Conservation (phyloP, 2,113 vertebrate species). For the Oreochromis spilurus region DNA sequence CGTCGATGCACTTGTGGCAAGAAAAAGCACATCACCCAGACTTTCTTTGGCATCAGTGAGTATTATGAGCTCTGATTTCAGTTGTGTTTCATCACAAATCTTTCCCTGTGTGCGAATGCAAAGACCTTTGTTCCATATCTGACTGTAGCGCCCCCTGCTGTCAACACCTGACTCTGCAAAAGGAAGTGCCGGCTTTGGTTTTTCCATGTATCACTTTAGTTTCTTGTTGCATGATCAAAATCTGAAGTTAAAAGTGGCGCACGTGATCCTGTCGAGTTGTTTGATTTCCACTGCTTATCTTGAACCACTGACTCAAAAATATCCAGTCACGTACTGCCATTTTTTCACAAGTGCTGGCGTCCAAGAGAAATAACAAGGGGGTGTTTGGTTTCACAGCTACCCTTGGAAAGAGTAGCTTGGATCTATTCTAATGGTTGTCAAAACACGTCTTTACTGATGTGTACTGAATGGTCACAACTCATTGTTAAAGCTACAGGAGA, state of each 20-base stretch:
- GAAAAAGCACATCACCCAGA: conserved; percentile 93
- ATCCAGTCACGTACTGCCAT: fast-evolving
- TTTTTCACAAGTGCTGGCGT: neutral
- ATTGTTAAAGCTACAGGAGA: neutral
- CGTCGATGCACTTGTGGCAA: conserved; percentile 94
- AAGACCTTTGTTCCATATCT: conserved; percentile 38
- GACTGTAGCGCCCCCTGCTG: neutral
- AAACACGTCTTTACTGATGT: neutral
- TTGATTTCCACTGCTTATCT: neutral
- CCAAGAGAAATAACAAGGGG: neutral
- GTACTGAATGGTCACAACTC: neutral
- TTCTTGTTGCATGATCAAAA: neutral
- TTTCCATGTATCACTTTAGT: neutral
- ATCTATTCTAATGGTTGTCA: neutral
- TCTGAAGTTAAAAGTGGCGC: neutral
- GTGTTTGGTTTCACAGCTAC: neutral
- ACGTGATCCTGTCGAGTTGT: neutral
- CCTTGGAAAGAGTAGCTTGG: neutral
- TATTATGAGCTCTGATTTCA: conserved; percentile 7
- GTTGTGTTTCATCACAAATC: neutral
- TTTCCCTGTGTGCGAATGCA: conserved; percentile 36
- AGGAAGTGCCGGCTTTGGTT: neutral
- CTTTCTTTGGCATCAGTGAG: conserved; percentile 49
- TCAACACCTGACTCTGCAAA: neutral
- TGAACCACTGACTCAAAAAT: neutral